Percentiles rank a stretch among this genome's conserved stretches.
These are phyloP conservation scores for Sinocyclocheilus anophthalmus DNA, from an alignment of 2,113 vertebrate species.

Conservation along the genomic window DNA sequence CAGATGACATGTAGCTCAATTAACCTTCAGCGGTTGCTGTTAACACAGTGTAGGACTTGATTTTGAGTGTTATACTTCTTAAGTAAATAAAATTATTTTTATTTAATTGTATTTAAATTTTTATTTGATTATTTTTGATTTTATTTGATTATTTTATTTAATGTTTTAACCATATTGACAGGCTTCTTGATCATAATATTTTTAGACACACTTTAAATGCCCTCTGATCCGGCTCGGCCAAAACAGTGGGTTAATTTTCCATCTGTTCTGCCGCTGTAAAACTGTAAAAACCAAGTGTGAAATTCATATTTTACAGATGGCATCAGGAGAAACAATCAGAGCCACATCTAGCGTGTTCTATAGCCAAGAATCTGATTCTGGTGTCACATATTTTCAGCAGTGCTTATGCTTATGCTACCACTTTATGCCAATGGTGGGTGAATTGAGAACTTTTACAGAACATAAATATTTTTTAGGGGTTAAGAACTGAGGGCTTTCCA, in stretches of 20 bases:
- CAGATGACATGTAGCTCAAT: slow-evolving; percentile 6
- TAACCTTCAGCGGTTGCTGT: not conserved
- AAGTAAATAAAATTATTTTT: not conserved
- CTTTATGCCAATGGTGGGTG: not conserved
- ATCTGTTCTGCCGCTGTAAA: slow-evolving; percentile 16
- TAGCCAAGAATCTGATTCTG: not conserved
- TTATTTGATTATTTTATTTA: too few relatives aligned
- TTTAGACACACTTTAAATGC: not conserved
- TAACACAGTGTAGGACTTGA: not conserved
- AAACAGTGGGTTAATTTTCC: not conserved
- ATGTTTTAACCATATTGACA: too few relatives aligned
- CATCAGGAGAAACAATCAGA: not conserved
- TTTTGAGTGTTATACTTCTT: not conserved
- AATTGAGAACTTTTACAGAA: not conserved
- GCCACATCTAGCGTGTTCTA: not conserved
- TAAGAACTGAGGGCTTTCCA: not conserved
- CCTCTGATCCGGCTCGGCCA: not conserved
- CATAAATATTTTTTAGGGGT: not conserved
- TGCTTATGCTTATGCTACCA: not conserved
- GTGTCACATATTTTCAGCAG: slow-evolving; percentile 2
- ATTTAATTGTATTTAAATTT: too few relatives aligned
- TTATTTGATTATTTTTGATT: not conserved
- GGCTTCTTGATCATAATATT: too few relatives aligned
- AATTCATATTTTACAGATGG: slow-evolving; percentile 6
- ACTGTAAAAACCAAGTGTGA: not conserved